Conservation (phyloP, 35 echinoderm and acorn worm genomes). For the Heliocidaris tuberculata region DNA sequence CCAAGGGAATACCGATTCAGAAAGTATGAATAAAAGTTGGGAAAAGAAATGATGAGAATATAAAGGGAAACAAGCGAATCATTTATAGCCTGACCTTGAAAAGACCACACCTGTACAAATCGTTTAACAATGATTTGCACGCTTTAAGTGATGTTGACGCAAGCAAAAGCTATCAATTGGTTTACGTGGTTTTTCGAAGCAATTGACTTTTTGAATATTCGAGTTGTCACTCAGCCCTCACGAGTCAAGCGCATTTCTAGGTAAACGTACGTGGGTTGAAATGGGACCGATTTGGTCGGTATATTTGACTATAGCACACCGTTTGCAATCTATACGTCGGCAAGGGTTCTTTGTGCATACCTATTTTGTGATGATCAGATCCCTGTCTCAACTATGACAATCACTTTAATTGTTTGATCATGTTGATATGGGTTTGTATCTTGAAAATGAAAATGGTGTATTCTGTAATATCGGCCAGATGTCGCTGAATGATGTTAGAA, state of each 20-base stretch:
- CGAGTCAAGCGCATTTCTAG: not conserved
- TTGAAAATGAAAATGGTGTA: too few relatives aligned
- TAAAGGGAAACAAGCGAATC: constrained; percentile 1
- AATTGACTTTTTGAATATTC: constrained; percentile 4
- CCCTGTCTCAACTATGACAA: too few relatives aligned
- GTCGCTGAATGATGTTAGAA: too few relatives aligned
- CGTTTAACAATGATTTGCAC: constrained; percentile 16
- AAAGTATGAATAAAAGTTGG: not conserved
- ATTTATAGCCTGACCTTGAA: not conserved
- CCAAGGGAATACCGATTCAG: not conserved
- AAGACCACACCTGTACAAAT: not conserved
- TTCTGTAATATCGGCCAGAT: too few relatives aligned
- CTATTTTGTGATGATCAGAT: too few relatives aligned
- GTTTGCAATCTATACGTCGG: too few relatives aligned
- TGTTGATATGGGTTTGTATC: too few relatives aligned
- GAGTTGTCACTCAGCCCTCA: not conserved
- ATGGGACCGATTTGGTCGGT: too few relatives aligned
- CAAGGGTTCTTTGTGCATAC: too few relatives aligned
- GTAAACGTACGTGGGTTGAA: not conserved
- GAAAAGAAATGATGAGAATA: not conserved
- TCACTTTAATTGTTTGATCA: too few relatives aligned
- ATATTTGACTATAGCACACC: too few relatives aligned
- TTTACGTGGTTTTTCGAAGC: constrained; percentile 9
- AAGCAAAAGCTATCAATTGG: constrained; percentile 3
- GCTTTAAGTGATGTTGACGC: constrained; percentile 16